Conservation (phyloP, 2,113 vertebrate genomes). For the Seriola quinqueradiata region DNA sequence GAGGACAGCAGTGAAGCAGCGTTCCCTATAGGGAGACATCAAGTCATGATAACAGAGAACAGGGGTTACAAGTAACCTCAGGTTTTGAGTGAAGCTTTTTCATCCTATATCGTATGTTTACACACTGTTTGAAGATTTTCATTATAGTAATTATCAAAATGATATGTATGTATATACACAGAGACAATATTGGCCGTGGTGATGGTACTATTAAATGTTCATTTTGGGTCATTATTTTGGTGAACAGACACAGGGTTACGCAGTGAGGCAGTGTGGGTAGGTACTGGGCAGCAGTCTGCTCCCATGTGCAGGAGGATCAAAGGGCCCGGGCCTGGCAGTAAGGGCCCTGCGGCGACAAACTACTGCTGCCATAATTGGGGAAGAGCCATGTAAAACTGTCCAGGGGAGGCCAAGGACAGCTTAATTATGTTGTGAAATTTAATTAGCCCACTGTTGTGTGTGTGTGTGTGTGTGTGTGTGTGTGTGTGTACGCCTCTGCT, state of each 20-base stretch:
- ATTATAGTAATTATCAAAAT: slow-evolving; percentile 38
- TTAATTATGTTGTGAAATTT: slow-evolving; percentile 76
- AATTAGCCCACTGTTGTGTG: slow-evolving; percentile 67
- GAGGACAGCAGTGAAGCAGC: not conserved
- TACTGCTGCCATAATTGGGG: slow-evolving; percentile 67
- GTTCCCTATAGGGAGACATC: too few species aligned
- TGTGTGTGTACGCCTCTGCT: slow-evolving; percentile 45
- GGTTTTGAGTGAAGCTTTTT: too few species aligned
- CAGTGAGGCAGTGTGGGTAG: slow-evolving; percentile 38
- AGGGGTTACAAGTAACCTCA: too few species aligned
- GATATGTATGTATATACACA: slow-evolving; percentile 24
- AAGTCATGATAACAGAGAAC: too few species aligned
- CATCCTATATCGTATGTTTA: not conserved
- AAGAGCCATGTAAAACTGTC: slow-evolving; percentile 66
- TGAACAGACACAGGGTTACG: slow-evolving; percentile 22
- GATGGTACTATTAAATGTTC: slow-evolving; percentile 4
- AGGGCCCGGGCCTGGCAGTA: slow-evolving; percentile 52
- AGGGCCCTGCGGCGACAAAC: slow-evolving; percentile 45
- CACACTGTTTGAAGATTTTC: not conserved
- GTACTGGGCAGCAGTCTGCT: slow-evolving; percentile 28
- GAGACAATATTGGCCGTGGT: slow-evolving; percentile 8
- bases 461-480: slow-evolving; percentile 28
- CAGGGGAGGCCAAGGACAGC: slow-evolving; percentile 55
- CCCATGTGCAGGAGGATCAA: slow-evolving; percentile 69
- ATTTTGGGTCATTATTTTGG: slow-evolving; percentile 1